These are phyloP conservation scores for Pararge aegeria DNA, from an alignment of 1,140 invertebrate species.

Conservation along the genomic window DNA sequence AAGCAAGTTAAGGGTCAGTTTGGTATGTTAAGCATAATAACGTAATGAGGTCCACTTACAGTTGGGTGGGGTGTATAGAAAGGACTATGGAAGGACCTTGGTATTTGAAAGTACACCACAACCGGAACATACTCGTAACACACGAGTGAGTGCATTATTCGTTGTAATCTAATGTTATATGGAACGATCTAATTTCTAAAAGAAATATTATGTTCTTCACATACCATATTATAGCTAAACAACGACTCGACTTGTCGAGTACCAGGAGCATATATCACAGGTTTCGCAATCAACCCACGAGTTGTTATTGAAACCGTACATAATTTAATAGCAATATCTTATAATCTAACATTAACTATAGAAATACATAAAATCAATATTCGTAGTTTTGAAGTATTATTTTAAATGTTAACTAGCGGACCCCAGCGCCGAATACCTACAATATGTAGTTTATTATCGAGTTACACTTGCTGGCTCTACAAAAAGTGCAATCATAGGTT, in stretches of 20 bases:
- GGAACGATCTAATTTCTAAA: background rate
- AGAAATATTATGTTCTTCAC: too few relatives aligned
- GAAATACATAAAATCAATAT: background rate
- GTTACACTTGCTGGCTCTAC: too few relatives aligned
- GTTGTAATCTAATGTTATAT: background rate
- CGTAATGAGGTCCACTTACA: constrained; percentile 36
- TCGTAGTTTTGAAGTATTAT: too few relatives aligned
- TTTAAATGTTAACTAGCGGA: too few relatives aligned
- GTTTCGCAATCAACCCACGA: too few relatives aligned
- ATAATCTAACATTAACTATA: background rate
- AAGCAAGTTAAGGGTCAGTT: background rate
- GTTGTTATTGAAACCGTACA: too few relatives aligned
- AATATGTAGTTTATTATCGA: too few relatives aligned
- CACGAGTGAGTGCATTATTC: constrained; percentile 19
- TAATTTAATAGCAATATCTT: background rate
- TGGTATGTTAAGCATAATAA: constrained; percentile 16
- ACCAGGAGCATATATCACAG: too few relatives aligned
- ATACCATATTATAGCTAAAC: too few relatives aligned
- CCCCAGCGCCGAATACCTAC: too few relatives aligned
- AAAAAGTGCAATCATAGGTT: too few relatives aligned
- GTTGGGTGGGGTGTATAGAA: constrained; percentile 48
- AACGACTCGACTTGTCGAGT: too few relatives aligned
- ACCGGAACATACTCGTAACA: constrained; percentile 49
- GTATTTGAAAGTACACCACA: constrained; percentile 59
- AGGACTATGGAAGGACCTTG: constrained; percentile 57